These are phyloP conservation scores for Cirrhinus molitorella DNA, from an alignment of 2,797 vertebrate species.

Conservation along the genomic window DNA sequence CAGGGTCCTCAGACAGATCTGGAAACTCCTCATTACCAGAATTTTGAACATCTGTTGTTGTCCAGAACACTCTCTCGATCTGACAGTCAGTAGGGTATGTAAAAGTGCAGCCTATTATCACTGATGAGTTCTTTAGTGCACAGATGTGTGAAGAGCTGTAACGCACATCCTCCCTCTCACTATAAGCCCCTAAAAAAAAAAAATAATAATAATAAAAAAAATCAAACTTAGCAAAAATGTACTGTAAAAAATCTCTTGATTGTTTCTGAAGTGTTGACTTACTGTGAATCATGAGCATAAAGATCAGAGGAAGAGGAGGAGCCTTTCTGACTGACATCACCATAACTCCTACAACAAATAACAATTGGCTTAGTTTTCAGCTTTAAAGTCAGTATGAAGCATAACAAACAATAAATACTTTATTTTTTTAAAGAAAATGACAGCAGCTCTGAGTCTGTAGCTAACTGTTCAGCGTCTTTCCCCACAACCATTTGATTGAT, in stretches of 20 bases:
- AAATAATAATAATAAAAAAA: conserved; percentile 11
- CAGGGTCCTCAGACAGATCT: too few species aligned
- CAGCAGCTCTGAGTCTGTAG: too few species aligned
- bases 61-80: conserved; percentile 22
- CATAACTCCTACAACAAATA: neutral
- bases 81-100: too few species aligned
- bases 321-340: neutral
- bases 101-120: conserved; percentile 41
- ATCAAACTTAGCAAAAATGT: neutral
- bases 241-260: neutral
- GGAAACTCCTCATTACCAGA: neutral
- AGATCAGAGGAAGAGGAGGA: neutral
- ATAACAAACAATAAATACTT: too few species aligned
- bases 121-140: conserved; percentile 38
- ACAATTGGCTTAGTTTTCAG: neutral
- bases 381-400: too few species aligned
- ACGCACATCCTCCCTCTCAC: neutral
- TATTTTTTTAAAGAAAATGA: too few species aligned
- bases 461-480: too few species aligned
- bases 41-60: neutral
- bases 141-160: conserved; percentile 2
- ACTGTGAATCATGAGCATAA: neutral
- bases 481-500: too few species aligned
- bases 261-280: neutral
- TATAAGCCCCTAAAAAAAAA: neutral